Evolutionary conservation across 2,113 vertebrate genomes (phyloP), one percentile per base, ranked within the genome.

Genomic region (Callospermophilus lateralis): DNA sequence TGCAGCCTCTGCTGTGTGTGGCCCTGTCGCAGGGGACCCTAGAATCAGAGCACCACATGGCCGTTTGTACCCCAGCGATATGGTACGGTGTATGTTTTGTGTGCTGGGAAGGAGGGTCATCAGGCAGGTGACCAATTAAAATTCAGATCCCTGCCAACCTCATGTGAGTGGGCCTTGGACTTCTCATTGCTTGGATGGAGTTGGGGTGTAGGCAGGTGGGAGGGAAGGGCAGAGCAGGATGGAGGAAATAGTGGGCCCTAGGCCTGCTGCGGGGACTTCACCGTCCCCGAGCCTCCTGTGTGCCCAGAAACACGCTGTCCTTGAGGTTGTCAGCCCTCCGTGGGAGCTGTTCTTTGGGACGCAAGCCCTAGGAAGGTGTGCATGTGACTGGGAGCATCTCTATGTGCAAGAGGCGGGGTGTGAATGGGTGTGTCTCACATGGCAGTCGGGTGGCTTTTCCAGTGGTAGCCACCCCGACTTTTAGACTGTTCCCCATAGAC

Each of bases 251-350:
- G 32, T 5, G 28, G 73, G 26, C 48, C 61, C 80, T 42, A 11
- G 88, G 34, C 51, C 3, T 2, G 67, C 70, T 45, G 13, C 3
- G 0, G 73, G 65, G 65, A 68, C 22, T 10, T 20, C 16, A 2
- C 24, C 20, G 1, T 8, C 12, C 34, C 8, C 34, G 13, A 0
- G 4, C 48, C 61, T 51, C 26, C 67, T 22, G n/a, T 8, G 67
- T 2, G 6, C 4, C 37, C 28, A 6, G 39, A 34, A 3, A 16
- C 77, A 42, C 7, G 2, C 39, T 65, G n/a, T 39, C n/a, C 65
- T 67, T 32, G 8, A 22, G 67, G 72, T 13, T 17, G 28, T 16
- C 89, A 3, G n/a, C 70, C 58, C 11, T 20, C 45, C 74, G 28
- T 58, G 42, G 45, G 51, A n/a, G 74, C 74, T 39, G 34, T n/a